Conservation (phyloP, 2,113 vertebrate species). For the Blennius ocellaris region DNA sequence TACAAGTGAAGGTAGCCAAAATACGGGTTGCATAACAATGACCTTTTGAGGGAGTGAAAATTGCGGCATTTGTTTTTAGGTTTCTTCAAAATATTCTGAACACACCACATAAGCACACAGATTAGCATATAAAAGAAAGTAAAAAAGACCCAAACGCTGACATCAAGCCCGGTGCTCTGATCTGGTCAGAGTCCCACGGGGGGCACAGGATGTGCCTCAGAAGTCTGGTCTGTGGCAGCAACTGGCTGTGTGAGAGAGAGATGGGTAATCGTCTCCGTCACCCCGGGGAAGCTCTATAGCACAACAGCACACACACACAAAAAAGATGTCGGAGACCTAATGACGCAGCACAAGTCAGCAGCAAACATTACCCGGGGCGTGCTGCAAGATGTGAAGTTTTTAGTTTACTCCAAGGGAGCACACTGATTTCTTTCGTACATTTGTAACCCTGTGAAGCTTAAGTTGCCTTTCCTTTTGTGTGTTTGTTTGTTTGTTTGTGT, state of each 20-base stretch:
- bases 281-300: constrained; percentile 83
- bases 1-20: neutral
- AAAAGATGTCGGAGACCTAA: constrained; percentile 48
- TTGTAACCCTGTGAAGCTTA: neutral
- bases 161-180: neutral
- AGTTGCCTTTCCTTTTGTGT: neutral
- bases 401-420: constrained; percentile 8
- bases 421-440: neutral
- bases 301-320: constrained; percentile 44
- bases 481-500: constrained; percentile 18
- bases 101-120: neutral
- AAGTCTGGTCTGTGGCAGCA: constrained; percentile 85
- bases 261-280: constrained; percentile 87
- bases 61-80: constrained; percentile 23
- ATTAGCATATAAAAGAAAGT: constrained; percentile 20
- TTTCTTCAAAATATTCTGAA: constrained; percentile 2
- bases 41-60: constrained; percentile 21
- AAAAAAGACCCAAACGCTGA: neutral
- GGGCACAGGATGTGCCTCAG: constrained; percentile 76
- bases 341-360: constrained; percentile 24
- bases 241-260: constrained; percentile 84
- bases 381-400: constrained; percentile 51
- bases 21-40: constrained; percentile 14
- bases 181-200: constrained; percentile 54
- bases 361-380: constrained; percentile 27